These are phyloP conservation scores for Hormiphora californensis DNA, from an alignment of 37 sponge, comb jelly and placozoan species.

Conservation along the genomic window DNA sequence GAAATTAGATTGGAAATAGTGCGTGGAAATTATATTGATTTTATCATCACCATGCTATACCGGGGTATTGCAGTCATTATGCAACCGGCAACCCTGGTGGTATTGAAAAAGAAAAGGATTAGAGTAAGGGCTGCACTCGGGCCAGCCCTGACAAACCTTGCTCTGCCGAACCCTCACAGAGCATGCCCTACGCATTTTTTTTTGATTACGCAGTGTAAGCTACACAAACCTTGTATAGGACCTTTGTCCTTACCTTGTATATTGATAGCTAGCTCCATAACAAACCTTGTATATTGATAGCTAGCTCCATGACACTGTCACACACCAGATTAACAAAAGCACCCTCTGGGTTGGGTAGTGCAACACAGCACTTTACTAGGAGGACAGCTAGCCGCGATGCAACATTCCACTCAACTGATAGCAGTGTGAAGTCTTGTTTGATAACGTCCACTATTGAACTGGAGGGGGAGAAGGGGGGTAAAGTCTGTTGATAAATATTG, in stretches of 20 bases:
- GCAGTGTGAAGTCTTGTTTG: not conserved
- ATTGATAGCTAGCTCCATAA: too few species aligned
- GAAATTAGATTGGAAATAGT: too few species aligned
- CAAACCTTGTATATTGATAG: constrained; percentile 14
- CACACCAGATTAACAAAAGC: not conserved
- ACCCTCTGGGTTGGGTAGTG: not conserved
- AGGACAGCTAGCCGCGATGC: not conserved
- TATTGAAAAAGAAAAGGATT: not conserved
- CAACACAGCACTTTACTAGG: constrained; percentile 18
- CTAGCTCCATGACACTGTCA: constrained; percentile 29
- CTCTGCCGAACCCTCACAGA: too few species aligned
- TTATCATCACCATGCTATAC: too few species aligned
- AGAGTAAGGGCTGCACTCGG: not conserved
- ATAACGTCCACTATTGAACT: constrained; percentile 10
- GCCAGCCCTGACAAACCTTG: too few species aligned
- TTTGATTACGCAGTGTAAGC: too few species aligned
- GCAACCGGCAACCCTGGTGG: not conserved
- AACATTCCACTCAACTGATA: not conserved
- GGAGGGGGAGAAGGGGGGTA: not conserved
- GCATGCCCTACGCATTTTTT: too few species aligned
- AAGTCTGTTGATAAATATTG: too few species aligned
- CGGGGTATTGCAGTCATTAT: too few species aligned
- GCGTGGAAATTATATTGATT: too few species aligned
- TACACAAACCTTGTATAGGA: too few species aligned
- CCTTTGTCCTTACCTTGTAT: too few species aligned